These are phyloP conservation scores for Hystrix cristata DNA, from an alignment of 2,113 vertebrate genomes.

Conservation along the genomic window DNA sequence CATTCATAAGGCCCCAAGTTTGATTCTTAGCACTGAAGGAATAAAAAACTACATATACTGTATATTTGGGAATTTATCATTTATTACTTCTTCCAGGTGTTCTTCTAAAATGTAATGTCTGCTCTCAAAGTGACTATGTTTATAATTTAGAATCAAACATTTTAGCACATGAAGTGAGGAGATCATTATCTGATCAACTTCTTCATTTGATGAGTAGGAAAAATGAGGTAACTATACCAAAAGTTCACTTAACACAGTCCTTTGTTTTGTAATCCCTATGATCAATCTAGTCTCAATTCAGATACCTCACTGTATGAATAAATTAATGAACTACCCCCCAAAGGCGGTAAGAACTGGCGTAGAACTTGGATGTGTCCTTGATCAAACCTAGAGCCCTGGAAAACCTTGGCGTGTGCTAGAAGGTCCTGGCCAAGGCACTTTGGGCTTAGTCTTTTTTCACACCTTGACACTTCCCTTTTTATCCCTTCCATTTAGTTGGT, in stretches of 20 bases:
- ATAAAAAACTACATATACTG: background rate
- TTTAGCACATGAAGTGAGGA: background rate
- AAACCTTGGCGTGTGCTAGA: background rate
- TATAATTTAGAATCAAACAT: background rate
- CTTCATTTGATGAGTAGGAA: background rate
- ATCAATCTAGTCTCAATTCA: background rate
- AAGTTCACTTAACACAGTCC: background rate
- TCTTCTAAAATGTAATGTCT: slow-evolving; percentile 29
- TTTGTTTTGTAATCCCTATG: background rate
- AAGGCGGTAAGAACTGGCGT: background rate
- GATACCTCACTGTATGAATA: background rate
- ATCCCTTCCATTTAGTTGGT: background rate
- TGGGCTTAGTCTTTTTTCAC: background rate
- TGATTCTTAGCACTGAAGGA: background rate
- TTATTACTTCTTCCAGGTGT: background rate
- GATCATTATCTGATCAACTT: background rate
- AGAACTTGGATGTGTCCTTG: background rate
- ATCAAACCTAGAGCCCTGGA: background rate
- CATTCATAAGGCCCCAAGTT: background rate
- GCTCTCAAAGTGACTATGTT: background rate
- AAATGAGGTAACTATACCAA: background rate
- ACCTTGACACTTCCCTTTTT: background rate
- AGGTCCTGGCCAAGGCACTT: background rate
- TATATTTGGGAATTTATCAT: background rate
- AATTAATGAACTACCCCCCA: background rate